phyloP scores from a whole-genome alignment of 37 sponge, comb jelly and placozoan genomes.

The Beroe forskalii region DNA sequence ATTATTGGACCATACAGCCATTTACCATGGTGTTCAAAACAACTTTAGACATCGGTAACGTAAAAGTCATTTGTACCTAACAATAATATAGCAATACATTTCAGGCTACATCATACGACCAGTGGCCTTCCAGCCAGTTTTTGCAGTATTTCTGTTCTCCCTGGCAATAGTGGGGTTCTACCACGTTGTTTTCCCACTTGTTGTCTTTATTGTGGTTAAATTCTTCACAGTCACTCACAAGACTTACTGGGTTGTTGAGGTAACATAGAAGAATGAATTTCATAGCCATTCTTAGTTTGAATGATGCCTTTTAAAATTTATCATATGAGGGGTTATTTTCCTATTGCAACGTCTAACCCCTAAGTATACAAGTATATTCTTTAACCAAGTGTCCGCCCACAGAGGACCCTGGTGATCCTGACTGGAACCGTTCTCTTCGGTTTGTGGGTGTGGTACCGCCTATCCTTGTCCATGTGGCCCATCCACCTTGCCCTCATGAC shows the following conservation, averaged over 20 bases:
- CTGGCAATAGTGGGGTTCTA: constrained; percentile 52
- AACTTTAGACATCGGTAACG: too few species aligned
- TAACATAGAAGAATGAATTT: too few species aligned
- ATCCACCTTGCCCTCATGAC: not conserved
- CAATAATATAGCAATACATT: too few species aligned
- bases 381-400: not conserved
- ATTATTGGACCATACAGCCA: too few species aligned
- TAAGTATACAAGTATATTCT: too few species aligned
- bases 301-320: too few species aligned
- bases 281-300: too few species aligned
- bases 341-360: too few species aligned
- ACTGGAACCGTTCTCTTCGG: constrained; percentile 1
- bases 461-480: not conserved
- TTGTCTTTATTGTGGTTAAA: not conserved
- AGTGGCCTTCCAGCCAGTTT: not conserved
- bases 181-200: constrained; percentile 14
- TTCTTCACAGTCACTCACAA: not conserved
- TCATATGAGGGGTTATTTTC: too few species aligned
- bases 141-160: constrained; percentile 4
- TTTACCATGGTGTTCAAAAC: too few species aligned
- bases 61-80: too few species aligned
- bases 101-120: constrained; percentile 18
- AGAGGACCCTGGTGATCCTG: not conserved
- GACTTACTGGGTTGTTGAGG: constrained; percentile 58
- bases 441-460: constrained; percentile 18